Conservation (phyloP, 2,888 invertebrate species). For the Cheilosia grossa region DNA sequence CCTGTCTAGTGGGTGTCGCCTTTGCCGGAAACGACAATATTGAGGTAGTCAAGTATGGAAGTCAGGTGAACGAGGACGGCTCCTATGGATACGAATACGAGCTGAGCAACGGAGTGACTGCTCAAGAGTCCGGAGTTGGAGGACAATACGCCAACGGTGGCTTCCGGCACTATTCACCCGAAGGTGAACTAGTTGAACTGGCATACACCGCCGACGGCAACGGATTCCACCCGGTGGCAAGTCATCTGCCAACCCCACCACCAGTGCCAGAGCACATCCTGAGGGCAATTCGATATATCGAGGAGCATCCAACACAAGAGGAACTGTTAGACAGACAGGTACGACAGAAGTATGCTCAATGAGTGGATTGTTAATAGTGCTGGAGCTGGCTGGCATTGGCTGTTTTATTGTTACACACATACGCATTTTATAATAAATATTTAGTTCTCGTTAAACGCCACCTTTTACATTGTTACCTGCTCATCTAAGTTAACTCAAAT, state of each 20-base stretch:
- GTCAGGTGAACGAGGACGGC: constrained; percentile 80
- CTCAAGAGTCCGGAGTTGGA: constrained; percentile 85
- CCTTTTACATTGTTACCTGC: constrained; percentile 44
- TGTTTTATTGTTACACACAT: constrained; percentile 19
- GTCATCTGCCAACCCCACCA: constrained; percentile 79
- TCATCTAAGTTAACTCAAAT: constrained; percentile 41
- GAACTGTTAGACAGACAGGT: constrained; percentile 77
- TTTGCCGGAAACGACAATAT: constrained; percentile 5
- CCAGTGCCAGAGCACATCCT: constrained; percentile 79
- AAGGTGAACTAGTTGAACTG: constrained; percentile 78
- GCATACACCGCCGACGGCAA: constrained; percentile 79
- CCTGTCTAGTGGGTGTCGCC: constrained; percentile 22
- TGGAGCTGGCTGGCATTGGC: constrained; percentile 21
- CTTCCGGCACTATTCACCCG: constrained; percentile 79
- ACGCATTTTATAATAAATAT: constrained; percentile 7
- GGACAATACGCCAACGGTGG: constrained; percentile 83
- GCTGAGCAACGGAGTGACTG: constrained; percentile 86
- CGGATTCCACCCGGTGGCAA: constrained; percentile 79
- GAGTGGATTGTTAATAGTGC: constrained; percentile 14
- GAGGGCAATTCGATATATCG: constrained; percentile 79
- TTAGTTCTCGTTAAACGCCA: constrained; percentile 7
- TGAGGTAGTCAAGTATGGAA: constrained; percentile 48
- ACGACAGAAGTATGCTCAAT: constrained; percentile 37
- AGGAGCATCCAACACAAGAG: constrained; percentile 79
- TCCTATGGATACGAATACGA: constrained; percentile 83